Percentiles rank a stretch among this genome's conserved stretches.
Conservation (phyloP, 2,888 invertebrate species). For the Orgyia antiqua region DNA sequence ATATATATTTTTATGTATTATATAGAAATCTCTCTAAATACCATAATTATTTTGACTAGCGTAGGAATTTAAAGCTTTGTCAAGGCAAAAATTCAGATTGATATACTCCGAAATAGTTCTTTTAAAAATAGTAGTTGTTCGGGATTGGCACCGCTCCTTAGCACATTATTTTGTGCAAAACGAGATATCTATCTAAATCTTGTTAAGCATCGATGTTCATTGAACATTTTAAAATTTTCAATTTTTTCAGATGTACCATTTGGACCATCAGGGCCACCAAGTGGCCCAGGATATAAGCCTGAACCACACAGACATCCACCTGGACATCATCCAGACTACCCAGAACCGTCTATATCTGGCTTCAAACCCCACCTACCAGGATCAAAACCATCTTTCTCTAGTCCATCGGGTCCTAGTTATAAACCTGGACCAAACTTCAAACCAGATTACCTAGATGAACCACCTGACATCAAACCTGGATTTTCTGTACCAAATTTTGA, state of each 20-base stretch:
- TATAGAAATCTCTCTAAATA: too few species aligned
- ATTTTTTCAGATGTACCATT: slow-evolving; percentile 41
- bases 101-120: too few species aligned
- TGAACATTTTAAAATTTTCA: too few species aligned
- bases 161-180: too few species aligned
- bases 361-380: slow-evolving; percentile 31
- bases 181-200: too few species aligned
- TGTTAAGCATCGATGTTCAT: too few species aligned
- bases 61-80: too few species aligned
- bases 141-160: too few species aligned
- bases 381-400: slow-evolving; percentile 26
- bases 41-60: too few species aligned
- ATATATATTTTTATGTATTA: too few species aligned
- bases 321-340: slow-evolving; percentile 6
- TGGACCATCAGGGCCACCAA: slow-evolving; percentile 38
- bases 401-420: slow-evolving; percentile 16
- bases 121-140: too few species aligned
- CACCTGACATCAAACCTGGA: slow-evolving; percentile 2
- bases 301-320: slow-evolving; percentile 15
- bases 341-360: slow-evolving; percentile 27
- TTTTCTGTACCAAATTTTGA: slow-evolving; percentile 8
- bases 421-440: slow-evolving; percentile 9
- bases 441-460: slow-evolving; percentile 1
- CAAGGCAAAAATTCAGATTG: too few species aligned
- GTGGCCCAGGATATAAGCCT: slow-evolving; percentile 29